Evolutionary conservation across 1,140 invertebrate species (phyloP).

Genomic region (Papilio aristodemus): DNA sequence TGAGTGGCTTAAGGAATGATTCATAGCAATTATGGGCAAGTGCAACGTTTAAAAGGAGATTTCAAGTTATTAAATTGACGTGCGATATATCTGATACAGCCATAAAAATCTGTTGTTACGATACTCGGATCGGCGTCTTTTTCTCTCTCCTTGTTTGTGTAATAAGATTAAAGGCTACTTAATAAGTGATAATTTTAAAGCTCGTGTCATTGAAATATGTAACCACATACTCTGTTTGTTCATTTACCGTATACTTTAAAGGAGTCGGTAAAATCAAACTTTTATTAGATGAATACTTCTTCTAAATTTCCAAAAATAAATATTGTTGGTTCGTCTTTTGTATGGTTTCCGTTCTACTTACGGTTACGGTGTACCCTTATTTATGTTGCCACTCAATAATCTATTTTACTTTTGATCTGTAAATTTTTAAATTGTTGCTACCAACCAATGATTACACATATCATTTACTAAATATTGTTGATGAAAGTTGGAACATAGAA

Average conservation of each 20-base stretch:
- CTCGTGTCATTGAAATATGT: background rate
- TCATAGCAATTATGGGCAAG: slow-evolving; percentile 16
- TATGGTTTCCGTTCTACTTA: no score
- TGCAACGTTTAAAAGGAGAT: slow-evolving; percentile 23
- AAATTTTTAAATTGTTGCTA: no score
- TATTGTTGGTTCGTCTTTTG: no score
- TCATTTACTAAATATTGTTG: background rate
- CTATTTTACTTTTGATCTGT: no score
- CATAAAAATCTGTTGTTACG: background rate
- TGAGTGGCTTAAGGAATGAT: background rate
- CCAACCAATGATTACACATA: no score
- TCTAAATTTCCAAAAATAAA: no score
- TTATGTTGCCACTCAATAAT: no score
- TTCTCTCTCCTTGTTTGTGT: background rate
- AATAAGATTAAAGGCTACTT: background rate
- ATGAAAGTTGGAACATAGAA: background rate
- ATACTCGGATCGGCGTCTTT: background rate
- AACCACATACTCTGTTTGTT: no score
- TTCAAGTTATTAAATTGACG: slow-evolving; percentile 16
- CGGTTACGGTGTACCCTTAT: no score
- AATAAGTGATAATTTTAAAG: background rate
- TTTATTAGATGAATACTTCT: no score
- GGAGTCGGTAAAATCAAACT: no score
- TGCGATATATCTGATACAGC: slow-evolving; percentile 13
- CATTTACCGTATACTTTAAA: no score